Percentiles rank a stretch among this genome's conserved stretches.
phyloP scores from a whole-genome alignment of 2,113 vertebrate genomes.

The Sterna hirundo region DNA sequence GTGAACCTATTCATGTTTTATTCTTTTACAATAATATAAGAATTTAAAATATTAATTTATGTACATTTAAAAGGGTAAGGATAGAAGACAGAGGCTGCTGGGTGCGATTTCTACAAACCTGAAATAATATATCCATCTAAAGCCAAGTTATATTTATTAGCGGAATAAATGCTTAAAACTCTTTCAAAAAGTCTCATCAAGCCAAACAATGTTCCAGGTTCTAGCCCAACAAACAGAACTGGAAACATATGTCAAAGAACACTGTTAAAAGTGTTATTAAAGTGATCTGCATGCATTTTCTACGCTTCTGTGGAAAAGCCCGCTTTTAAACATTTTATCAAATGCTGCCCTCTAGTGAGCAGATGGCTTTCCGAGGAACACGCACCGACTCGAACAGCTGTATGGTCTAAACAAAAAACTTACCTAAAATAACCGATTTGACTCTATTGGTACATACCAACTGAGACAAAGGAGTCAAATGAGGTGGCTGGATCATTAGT shows the following conservation, averaged over 20 bases:
- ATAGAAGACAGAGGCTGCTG: constrained; percentile 9
- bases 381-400: neutral
- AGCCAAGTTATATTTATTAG: constrained; percentile 64
- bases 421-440: neutral
- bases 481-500: neutral
- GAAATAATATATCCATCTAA: constrained; percentile 43
- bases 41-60: constrained; percentile 64
- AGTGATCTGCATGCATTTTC: constrained; percentile 14
- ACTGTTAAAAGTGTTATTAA: constrained; percentile 25
- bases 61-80: constrained; percentile 57
- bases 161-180: constrained; percentile 56
- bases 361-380: neutral
- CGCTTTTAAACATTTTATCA: constrained; percentile 72
- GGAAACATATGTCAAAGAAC: constrained; percentile 36
- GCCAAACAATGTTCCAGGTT: constrained; percentile 54
- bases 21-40: constrained; percentile 54
- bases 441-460: neutral
- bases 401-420: neutral
- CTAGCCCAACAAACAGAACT: constrained; percentile 54
- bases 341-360: constrained; percentile 84
- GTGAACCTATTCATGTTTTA: constrained; percentile 31
- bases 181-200: constrained; percentile 60
- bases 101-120: constrained; percentile 36
- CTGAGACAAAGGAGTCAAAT: neutral
- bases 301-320: neutral